These are phyloP conservation scores for Oligia fasciuncula DNA, from an alignment of 2,888 invertebrate species.

Conservation along the genomic window DNA sequence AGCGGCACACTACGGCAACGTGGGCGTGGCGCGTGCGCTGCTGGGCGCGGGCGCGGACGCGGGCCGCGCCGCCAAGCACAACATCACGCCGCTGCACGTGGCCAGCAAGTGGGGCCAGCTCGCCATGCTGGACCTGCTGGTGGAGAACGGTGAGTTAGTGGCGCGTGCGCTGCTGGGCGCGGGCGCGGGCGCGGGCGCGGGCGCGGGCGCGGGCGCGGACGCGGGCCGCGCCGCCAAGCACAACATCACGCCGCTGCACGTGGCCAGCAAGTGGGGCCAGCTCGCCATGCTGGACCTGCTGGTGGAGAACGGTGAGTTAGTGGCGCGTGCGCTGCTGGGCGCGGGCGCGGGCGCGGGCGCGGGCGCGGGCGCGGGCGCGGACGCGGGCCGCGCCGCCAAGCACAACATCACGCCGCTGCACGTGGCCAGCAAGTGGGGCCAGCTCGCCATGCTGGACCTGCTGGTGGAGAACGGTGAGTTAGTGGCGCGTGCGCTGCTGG, in stretches of 20 bases:
- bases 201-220: no score
- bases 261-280: constrained; percentile 99
- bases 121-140: constrained; percentile 96
- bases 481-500: constrained; percentile 92
- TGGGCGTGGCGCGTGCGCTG: constrained; percentile 96
- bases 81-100: constrained; percentile 99
- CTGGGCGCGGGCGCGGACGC: constrained; percentile 98
- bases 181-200: no score
- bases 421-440: constrained; percentile 99
- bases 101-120: constrained; percentile 99
- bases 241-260: constrained; percentile 99
- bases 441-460: constrained; percentile 97
- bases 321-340: constrained; percentile 92
- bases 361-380: no score
- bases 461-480: constrained; percentile 92
- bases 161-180: constrained; percentile 86
- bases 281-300: constrained; percentile 97
- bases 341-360: constrained; percentile 98
- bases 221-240: constrained; percentile 99
- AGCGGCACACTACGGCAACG: constrained; percentile 99
- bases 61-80: constrained; percentile 98
- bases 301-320: constrained; percentile 92
- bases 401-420: constrained; percentile 99
- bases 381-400: constrained; percentile 98
- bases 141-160: constrained; percentile 91